Evolutionary conservation across 2,888 invertebrate species (phyloP), one percentile per base, ranked within the genome.

Genomic region (Orgyia antiqua): DNA sequence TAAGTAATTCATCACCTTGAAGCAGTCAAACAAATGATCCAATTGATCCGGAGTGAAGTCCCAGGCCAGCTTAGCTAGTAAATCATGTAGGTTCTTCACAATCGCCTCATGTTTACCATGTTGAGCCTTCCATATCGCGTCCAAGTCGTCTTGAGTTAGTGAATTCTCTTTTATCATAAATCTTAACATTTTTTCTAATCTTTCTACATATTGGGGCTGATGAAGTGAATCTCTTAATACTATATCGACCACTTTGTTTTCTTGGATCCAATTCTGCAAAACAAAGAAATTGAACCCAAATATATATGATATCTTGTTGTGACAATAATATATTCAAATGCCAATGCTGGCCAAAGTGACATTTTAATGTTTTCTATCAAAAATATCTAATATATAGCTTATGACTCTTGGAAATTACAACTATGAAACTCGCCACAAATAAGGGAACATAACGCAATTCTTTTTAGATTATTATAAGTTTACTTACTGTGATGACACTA

Each of bases 41-140:
- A 99, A 87, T 72, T 99, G 98, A 70, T 98, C 97, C 1, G 98
- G 96, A 44, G 96, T 95, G 73, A 99, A 98, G 74, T 98, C 98
- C 98, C 98, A 98, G 0, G 99, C 98, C 29, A 99, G 87, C 78
- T 98, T 98, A 6, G 98, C 97, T 36, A 99, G 77, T 46, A 99
- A 84, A 70, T 98, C 98, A 68, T 99, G 98, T 23, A 99, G 94
- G 70, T 99, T 99, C 77, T 97, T 98, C 5, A 98, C 98, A 55
- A 99, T 99, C 5, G 98, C 98, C 75, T 98, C 98, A 73, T 98
- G 98, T 79, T 98, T 98, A 9, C 97, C 98, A 38, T 94, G 94
- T 83, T 98, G 98, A 2, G 98, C 98, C 32, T 94, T 94, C 98
- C 98, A 99, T 43, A 99, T 94, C 8, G 95, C 95, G 68, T 98